phyloP scores from a whole-genome alignment of 1,140 invertebrate genomes.

The Cherax quadricarinatus region DNA sequence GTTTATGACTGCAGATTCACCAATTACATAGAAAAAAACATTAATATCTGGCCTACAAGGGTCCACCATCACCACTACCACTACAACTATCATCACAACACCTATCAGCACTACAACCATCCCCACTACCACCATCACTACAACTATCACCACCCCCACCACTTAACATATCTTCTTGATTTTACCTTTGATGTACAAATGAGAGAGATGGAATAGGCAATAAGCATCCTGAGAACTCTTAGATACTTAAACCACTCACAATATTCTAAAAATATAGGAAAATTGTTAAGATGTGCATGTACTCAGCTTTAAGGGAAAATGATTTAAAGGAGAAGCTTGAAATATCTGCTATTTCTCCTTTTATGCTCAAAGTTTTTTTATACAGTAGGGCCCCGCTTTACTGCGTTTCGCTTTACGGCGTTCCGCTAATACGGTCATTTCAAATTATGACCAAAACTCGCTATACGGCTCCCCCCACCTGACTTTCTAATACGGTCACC shows the following conservation, averaged over 20 bases:
- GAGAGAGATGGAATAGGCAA: background rate
- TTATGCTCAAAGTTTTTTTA: background rate
- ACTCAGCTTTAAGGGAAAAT: background rate
- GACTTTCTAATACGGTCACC: too few relatives aligned
- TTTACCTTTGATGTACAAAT: background rate
- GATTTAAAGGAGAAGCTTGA: background rate
- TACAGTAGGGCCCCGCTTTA: too few relatives aligned
- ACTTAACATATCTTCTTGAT: background rate
- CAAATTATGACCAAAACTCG: too few relatives aligned
- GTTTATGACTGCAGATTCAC: slow-evolving; percentile 1
- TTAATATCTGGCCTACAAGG: background rate
- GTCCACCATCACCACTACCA: too few relatives aligned
- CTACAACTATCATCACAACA: too few relatives aligned
- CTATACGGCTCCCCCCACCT: too few relatives aligned
- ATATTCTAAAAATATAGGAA: background rate
- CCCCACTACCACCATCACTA: too few relatives aligned
- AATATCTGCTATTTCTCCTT: background rate
- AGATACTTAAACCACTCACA: background rate
- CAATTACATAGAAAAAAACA: background rate
- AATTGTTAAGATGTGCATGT: background rate
- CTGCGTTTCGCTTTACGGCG: too few relatives aligned
- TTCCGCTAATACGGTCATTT: too few relatives aligned
- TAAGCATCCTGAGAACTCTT: background rate
- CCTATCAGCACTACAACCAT: too few relatives aligned
- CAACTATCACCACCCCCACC: background rate